Conservation (phyloP, 2,888 invertebrate species). For the Eilema sororculum region DNA sequence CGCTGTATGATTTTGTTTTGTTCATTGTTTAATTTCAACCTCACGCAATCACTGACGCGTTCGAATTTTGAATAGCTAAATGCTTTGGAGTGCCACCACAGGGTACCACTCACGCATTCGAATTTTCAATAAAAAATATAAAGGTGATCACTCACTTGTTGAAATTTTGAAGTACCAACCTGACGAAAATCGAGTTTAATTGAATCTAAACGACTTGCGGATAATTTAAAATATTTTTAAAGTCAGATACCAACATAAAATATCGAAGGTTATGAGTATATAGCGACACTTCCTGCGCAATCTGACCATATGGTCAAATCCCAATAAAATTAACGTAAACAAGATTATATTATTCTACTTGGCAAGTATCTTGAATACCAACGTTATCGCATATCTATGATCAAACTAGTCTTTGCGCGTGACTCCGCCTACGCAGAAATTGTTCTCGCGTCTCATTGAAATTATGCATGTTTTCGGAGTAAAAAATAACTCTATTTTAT, state of each 20-base stretch:
- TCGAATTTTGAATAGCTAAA: not conserved
- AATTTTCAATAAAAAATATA: not conserved
- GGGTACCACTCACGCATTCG: too few relatives aligned
- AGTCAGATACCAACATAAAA: not conserved
- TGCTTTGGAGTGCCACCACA: too few relatives aligned
- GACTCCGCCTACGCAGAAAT: not conserved
- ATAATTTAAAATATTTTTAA: too few relatives aligned
- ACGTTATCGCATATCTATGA: not conserved
- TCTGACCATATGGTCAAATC: constrained; percentile 1
- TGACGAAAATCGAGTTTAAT: too few relatives aligned
- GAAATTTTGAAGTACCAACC: not conserved
- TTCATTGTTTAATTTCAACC: not conserved
- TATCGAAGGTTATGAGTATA: not conserved
- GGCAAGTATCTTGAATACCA: not conserved
- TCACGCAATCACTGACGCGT: not conserved
- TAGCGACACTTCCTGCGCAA: not conserved
- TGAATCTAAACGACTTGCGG: too few relatives aligned
- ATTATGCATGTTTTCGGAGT: not conserved
- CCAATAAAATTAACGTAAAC: not conserved
- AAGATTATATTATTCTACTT: not conserved
- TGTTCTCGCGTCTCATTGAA: not conserved
- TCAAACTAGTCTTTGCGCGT: not conserved
- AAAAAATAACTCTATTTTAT: not conserved
- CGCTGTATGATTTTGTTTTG: constrained; percentile 1
- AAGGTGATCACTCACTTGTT: not conserved